Evolutionary conservation across 2,888 invertebrate genomes (phyloP).

Genomic region (Eledone cirrhosa): DNA sequence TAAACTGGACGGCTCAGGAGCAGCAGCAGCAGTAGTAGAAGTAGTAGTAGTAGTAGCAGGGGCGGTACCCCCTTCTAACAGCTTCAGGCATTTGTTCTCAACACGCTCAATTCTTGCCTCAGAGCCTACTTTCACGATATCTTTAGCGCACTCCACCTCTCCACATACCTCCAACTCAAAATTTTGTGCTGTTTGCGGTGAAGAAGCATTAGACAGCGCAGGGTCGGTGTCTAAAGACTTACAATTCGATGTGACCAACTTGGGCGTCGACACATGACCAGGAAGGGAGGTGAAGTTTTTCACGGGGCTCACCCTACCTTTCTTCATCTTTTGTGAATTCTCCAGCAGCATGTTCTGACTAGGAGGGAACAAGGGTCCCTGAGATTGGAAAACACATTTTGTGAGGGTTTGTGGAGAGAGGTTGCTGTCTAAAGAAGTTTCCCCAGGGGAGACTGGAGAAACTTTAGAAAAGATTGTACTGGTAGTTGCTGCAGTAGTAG

Average conservation of each 20-base stretch:
- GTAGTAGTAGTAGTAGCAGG: too few species aligned
- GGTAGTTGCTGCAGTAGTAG: neutral
- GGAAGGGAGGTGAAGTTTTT: conserved; percentile 35
- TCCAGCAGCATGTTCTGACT: conserved; percentile 29
- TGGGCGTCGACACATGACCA: conserved; percentile 35
- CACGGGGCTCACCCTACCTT: conserved; percentile 37
- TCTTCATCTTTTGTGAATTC: conserved; percentile 31
- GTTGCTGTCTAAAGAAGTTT: conserved; percentile 15
- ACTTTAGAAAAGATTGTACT: neutral
- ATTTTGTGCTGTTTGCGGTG: conserved; percentile 36
- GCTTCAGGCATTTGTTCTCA: conserved; percentile 44
- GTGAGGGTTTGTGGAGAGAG: conserved; percentile 21
- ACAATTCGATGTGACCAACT: conserved; percentile 32
- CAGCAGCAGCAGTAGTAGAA: too few species aligned
- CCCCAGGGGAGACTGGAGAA: conserved; percentile 17
- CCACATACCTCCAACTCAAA: conserved; percentile 46
- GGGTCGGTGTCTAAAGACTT: conserved; percentile 28
- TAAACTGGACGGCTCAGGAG: conserved; percentile 27
- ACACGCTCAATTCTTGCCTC: conserved; percentile 50
- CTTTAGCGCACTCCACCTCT: conserved; percentile 44
- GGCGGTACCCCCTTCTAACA: conserved; percentile 29
- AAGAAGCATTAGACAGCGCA: conserved; percentile 28
- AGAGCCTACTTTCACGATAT: conserved; percentile 45
- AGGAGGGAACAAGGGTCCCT: conserved; percentile 35
- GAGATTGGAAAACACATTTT: conserved; percentile 25